phyloP scores from a whole-genome alignment of 2,797 vertebrate species.

The Poecilia picta region DNA sequence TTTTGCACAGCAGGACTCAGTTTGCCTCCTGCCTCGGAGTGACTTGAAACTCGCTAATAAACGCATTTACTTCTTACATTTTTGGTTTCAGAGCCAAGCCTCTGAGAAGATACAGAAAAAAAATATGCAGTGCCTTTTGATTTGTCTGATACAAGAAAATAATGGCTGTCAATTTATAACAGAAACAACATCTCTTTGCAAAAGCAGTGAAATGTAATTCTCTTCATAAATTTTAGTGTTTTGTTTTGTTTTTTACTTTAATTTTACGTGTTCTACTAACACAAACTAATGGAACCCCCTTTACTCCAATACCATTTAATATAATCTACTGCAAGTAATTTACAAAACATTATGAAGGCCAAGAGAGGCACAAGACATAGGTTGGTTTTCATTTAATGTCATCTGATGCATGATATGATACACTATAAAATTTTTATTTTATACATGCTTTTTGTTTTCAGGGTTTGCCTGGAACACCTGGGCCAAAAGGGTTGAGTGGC shows the following conservation, averaged over 20 bases:
- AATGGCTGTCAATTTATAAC: conserved; percentile 42
- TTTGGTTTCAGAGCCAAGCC: neutral
- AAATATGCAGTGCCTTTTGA: conserved; percentile 23
- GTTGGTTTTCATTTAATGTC: neutral
- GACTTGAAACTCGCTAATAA: neutral
- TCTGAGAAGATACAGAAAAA: conserved; percentile 4
- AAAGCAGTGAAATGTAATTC: neutral
- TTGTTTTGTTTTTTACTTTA: neutral
- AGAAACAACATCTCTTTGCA: conserved; percentile 1
- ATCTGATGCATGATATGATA: neutral
- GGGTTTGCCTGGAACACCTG: conserved; percentile 91
- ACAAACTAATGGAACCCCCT: neutral
- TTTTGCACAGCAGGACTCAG: neutral
- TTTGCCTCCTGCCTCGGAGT: neutral
- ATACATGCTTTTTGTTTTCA: conserved; percentile 69
- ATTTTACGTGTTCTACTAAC: neutral
- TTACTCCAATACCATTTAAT: neutral
- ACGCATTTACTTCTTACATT: neutral
- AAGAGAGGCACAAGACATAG: neutral
- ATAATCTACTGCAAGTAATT: neutral
- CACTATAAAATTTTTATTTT: too few relatives aligned
- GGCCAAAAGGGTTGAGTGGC: conserved; percentile 88
- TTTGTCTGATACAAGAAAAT: conserved; percentile 38
- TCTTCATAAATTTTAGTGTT: neutral
- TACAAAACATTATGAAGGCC: neutral